These are phyloP conservation scores for Sphinx pinastri DNA, from an alignment of 2,888 invertebrate species.

Conservation along the genomic window DNA sequence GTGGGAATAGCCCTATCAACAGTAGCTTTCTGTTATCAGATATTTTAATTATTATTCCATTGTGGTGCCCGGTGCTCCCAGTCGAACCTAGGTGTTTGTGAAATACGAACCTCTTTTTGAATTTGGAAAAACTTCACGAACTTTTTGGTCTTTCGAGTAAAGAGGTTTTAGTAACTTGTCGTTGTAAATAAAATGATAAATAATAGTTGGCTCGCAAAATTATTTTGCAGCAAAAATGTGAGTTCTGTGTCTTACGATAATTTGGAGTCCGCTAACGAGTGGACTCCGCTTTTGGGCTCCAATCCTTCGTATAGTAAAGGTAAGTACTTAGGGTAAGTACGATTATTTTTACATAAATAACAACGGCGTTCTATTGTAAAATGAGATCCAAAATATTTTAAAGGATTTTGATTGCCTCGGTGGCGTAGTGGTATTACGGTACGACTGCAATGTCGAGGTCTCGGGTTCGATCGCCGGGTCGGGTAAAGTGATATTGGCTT, in stretches of 20 bases:
- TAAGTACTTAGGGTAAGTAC: constrained; percentile 24
- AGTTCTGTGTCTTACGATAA: constrained; percentile 49
- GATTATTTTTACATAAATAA: too few relatives aligned
- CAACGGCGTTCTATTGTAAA: too few relatives aligned
- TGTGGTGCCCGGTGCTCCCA: neutral
- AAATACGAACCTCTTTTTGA: constrained; percentile 17
- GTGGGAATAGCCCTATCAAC: constrained; percentile 20
- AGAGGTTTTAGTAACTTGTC: constrained; percentile 26
- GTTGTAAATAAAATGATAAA: constrained; percentile 34
- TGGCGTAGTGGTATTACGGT: too few relatives aligned
- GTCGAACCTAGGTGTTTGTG: constrained; percentile 17
- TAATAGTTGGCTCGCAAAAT: constrained; percentile 39
- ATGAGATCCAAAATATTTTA: too few relatives aligned
- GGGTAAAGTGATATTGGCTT: too few relatives aligned
- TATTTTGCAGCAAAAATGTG: constrained; percentile 45
- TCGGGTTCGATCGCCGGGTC: too few relatives aligned
- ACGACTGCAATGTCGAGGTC: too few relatives aligned
- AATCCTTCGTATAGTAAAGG: constrained; percentile 32
- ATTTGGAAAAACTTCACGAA: neutral
- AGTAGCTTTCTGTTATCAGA: constrained; percentile 45
- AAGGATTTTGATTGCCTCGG: too few relatives aligned
- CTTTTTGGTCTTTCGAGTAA: neutral
- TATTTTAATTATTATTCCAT: constrained; percentile 43
- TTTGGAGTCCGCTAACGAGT: constrained; percentile 51
- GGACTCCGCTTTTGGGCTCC: constrained; percentile 61